phyloP scores from a whole-genome alignment of 1,140 invertebrate species.

The Drosophila santomea region DNA sequence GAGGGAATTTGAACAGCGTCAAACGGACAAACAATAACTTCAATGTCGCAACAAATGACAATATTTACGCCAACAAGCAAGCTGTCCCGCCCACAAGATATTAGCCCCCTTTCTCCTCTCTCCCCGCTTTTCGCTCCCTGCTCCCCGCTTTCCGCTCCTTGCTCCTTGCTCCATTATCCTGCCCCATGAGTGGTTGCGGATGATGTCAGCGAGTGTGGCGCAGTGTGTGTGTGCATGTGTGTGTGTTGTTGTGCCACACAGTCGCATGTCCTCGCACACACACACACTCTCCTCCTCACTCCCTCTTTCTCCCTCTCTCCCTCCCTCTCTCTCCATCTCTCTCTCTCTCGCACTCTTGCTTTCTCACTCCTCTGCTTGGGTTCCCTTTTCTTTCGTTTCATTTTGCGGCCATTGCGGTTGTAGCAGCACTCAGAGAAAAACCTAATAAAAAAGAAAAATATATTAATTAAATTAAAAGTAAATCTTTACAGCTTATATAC shows the following conservation, averaged over 20 bases:
- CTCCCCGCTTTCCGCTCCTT: too few species aligned
- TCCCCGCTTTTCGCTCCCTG: too few species aligned
- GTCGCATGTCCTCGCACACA: conserved; percentile 16
- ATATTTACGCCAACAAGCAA: conserved; percentile 39
- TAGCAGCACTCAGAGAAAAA: conserved; percentile 14
- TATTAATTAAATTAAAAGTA: too few species aligned
- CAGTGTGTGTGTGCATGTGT: background rate
- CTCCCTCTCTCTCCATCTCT: background rate
- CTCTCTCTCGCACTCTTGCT: background rate
- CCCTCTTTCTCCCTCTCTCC: background rate
- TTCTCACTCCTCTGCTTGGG: conserved; percentile 18
- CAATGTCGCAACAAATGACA: conserved; percentile 58
- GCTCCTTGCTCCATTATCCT: background rate
- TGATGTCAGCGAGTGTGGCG: conserved; percentile 70
- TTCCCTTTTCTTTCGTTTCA: conserved; percentile 43
- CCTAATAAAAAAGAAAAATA: background rate
- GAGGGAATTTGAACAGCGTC: conserved; percentile 43
- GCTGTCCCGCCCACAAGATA: conserved; percentile 25
- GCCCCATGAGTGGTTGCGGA: conserved; percentile 47
- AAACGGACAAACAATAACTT: conserved; percentile 36
- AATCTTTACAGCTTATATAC: too few species aligned
- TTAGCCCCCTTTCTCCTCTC: conserved; percentile 2
- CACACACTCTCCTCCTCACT: conserved; percentile 44
- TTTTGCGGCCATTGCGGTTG: conserved; percentile 71
- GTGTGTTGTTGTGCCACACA: conserved; percentile 23